These are phyloP conservation scores for Falco cherrug DNA, from an alignment of 2,797 vertebrate genomes.

Conservation along the genomic window DNA sequence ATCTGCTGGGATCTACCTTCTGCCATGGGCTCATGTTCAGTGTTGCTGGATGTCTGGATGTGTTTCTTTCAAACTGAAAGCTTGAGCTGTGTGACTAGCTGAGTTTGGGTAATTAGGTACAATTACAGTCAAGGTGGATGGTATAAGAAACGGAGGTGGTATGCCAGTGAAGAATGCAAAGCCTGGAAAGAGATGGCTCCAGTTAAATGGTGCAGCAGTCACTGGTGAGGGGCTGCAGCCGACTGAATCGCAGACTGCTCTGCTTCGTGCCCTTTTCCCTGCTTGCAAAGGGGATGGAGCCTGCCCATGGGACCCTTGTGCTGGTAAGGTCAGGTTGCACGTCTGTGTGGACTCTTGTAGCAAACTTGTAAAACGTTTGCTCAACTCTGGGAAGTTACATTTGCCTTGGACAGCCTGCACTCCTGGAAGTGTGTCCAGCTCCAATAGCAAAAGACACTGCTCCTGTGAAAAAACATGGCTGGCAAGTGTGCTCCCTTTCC, in stretches of 20 bases:
- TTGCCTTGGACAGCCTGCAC: background rate
- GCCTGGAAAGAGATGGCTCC: background rate
- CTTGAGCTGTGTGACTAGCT: background rate
- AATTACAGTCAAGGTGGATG: background rate
- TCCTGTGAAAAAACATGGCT: background rate
- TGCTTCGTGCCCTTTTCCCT: background rate
- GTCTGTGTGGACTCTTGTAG: background rate
- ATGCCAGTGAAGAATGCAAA: background rate
- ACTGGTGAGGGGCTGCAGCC: background rate
- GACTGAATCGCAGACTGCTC: background rate
- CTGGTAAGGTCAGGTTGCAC: background rate
- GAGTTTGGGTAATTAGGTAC: background rate
- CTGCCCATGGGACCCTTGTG: background rate
- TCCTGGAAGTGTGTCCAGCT: background rate
- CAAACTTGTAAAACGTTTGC: background rate
- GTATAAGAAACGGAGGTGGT: background rate
- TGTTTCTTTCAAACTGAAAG: background rate
- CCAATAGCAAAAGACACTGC: background rate
- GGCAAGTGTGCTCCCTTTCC: background rate
- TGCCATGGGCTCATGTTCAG: accelerated
- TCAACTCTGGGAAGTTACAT: background rate
- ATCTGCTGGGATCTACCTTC: background rate
- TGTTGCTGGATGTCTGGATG: background rate
- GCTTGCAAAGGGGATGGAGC: background rate
- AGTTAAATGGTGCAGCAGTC: background rate